Evolutionary conservation across 2,888 invertebrate species (phyloP).

Genomic region (Orthonychiurus folsomi): DNA sequence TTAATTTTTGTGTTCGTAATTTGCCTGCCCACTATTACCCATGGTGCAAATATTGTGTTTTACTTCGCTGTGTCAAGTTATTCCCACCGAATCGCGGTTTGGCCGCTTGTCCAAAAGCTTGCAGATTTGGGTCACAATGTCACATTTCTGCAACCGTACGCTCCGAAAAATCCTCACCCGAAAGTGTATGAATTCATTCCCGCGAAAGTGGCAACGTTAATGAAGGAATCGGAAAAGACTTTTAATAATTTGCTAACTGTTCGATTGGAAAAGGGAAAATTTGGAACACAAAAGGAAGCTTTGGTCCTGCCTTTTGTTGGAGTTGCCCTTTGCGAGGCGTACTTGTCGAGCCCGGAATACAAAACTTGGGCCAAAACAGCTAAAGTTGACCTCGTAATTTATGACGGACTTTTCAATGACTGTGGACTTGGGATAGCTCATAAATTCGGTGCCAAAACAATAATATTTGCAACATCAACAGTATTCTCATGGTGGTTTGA

Average conservation of each 20-base stretch:
- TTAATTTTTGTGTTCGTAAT: no score
- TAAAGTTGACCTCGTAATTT: slow-evolving; percentile 22
- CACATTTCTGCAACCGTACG: slow-evolving; percentile 25
- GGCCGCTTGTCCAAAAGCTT: slow-evolving; percentile 20
- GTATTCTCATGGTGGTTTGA: slow-evolving; percentile 19
- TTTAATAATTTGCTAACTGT: slow-evolving; percentile 2
- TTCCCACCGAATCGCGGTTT: slow-evolving; percentile 18
- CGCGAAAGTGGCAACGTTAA: slow-evolving; percentile 6
- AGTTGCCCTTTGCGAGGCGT: slow-evolving; percentile 13
- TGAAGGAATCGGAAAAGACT: slow-evolving; percentile 10
- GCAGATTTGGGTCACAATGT: slow-evolving; percentile 31
- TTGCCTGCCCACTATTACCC: no score
- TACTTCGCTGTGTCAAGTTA: slow-evolving; percentile 21
- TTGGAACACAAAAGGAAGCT: slow-evolving; percentile 2
- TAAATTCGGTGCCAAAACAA: slow-evolving; percentile 21
- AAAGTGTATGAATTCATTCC: slow-evolving; percentile 25
- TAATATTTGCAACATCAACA: slow-evolving; percentile 20
- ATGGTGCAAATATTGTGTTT: slow-evolving; percentile 15
- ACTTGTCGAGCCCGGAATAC: slow-evolving; percentile 11
- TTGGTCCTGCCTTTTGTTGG: slow-evolving; percentile 13
- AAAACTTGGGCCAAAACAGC: slow-evolving; percentile 12
- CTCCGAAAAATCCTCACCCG: slow-evolving; percentile 19
- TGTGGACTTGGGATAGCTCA: slow-evolving; percentile 22
- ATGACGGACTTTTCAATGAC: slow-evolving; percentile 26
- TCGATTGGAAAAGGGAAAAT: slow-evolving; percentile 9